These are phyloP conservation scores for Columba livia DNA, from an alignment of 2,113 vertebrate species.

Conservation along the genomic window DNA sequence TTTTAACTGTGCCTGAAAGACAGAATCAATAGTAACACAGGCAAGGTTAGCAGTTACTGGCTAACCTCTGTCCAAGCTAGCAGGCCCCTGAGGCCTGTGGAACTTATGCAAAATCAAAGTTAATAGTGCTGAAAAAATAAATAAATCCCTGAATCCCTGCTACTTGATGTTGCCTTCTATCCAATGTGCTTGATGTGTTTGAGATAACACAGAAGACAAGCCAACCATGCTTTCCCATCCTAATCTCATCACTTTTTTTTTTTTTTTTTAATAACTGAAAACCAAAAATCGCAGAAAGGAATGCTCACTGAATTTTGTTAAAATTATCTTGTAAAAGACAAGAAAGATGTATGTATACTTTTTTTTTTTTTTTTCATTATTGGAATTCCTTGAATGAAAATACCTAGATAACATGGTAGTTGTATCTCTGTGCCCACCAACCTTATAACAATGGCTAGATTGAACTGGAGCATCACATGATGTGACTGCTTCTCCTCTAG, in stretches of 20 bases:
- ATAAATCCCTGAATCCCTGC: not conserved
- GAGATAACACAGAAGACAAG: not conserved
- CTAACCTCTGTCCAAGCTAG: conserved; percentile 22
- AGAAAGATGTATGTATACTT: not conserved
- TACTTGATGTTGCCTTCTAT: not conserved
- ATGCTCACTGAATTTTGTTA: not conserved
- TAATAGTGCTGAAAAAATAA: not conserved
- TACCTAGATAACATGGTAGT: not conserved
- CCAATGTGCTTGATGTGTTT: not conserved
- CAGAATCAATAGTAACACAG: conserved; percentile 47
- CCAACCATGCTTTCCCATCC: not conserved
- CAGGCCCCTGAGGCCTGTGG: not conserved
- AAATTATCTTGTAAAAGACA: not conserved
- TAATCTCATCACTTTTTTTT: not conserved
- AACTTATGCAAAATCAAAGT: conserved; percentile 31
- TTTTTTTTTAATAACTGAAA: not conserved
- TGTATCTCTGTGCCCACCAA: not conserved
- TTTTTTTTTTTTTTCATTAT: not conserved
- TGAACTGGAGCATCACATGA: not conserved
- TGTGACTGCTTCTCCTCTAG: not conserved
- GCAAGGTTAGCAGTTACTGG: conserved; percentile 44
- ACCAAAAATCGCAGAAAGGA: not conserved
- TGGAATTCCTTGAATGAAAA: not conserved
- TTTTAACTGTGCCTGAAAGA: not conserved
- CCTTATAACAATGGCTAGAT: not conserved